phyloP scores from a whole-genome alignment of 2,797 vertebrate genomes.

The Epinephelus coioides region DNA sequence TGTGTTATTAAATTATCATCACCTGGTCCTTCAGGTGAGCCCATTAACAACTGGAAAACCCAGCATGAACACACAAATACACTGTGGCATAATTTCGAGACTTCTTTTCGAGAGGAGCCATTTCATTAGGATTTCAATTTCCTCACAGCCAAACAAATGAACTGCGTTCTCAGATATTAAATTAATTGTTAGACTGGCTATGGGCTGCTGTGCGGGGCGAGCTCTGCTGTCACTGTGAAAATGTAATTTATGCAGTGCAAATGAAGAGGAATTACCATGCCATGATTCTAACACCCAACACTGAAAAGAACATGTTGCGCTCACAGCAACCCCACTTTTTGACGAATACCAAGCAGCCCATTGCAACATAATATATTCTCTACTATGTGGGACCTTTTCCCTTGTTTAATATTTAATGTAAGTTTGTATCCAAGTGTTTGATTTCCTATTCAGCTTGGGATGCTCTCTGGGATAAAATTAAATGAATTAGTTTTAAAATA shows the following conservation, averaged over 20 bases:
- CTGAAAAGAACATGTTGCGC: conserved; percentile 65
- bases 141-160: conserved; percentile 75
- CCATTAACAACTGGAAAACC: conserved; percentile 10
- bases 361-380: conserved; percentile 51
- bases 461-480: conserved; percentile 25
- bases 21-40: conserved; percentile 53
- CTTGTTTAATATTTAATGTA: conserved; percentile 65
- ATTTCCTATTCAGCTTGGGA: conserved; percentile 48
- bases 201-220: conserved; percentile 68
- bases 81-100: conserved; percentile 18
- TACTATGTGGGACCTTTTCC: conserved; percentile 28
- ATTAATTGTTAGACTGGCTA: conserved; percentile 76
- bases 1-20: conserved; percentile 54
- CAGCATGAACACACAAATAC: conserved; percentile 13
- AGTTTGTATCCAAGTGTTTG: conserved; percentile 44
- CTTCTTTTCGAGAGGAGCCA: conserved; percentile 50
- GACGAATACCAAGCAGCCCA: conserved; percentile 51
- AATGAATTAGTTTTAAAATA: conserved; percentile 45
- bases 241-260: conserved; percentile 83
- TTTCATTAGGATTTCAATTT: conserved; percentile 78
- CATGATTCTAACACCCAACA: conserved; percentile 71
- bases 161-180: conserved; percentile 74
- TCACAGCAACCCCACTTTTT: conserved; percentile 64
- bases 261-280: conserved; percentile 82
- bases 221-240: conserved; percentile 76